Evolutionary conservation across 2,797 vertebrate genomes (phyloP), one percentile per base, ranked within the genome.

Genomic region (Hemibagrus guttatus): DNA sequence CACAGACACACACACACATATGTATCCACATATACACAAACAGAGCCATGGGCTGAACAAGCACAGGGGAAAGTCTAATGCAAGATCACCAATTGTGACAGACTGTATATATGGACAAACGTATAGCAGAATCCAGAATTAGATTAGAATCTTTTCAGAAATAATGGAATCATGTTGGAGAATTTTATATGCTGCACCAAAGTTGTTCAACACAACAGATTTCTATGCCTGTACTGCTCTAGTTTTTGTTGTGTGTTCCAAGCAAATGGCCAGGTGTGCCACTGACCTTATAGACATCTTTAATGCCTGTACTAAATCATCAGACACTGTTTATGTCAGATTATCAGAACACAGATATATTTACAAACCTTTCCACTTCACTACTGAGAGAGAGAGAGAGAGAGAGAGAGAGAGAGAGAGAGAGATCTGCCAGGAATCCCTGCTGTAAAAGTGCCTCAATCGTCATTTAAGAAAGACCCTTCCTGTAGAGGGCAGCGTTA

Each of bases 401-500:
- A 61, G 39, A 61, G 35, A 49, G 9, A 56, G 63, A 64, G 21
- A 80, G 76, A 80, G 88, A 92, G 88, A 88, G 46, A 6, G 86
- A 78, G 39, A 83, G 21, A 78, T 85, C 91, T 91, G 90, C 88
- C 90, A 91, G 85, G 91, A 87, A 90, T 61, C 4, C 39, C 89
- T 93, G 90, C 91, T 85, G 85, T 83, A 93, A 94, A 95, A 94
- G 90, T 93, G 93, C 93, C 94, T 94, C 94, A 94, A 93, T 95
- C 94, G 94, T 94, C 93, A 94, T 91, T 93, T 93, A 92, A 86
- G 89, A 92, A 89, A 87, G 85, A 88, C 90, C 89, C 91, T 81
- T 93, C 94, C 94, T 96, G 95, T 93, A 96, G 95, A 96, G 95
- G 96, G 95, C 96, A 96, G 93, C 95, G 93, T 92, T 91, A 93